These are phyloP conservation scores for Lophius piscatorius DNA, from an alignment of 2,113 vertebrate species.

Conservation along the genomic window DNA sequence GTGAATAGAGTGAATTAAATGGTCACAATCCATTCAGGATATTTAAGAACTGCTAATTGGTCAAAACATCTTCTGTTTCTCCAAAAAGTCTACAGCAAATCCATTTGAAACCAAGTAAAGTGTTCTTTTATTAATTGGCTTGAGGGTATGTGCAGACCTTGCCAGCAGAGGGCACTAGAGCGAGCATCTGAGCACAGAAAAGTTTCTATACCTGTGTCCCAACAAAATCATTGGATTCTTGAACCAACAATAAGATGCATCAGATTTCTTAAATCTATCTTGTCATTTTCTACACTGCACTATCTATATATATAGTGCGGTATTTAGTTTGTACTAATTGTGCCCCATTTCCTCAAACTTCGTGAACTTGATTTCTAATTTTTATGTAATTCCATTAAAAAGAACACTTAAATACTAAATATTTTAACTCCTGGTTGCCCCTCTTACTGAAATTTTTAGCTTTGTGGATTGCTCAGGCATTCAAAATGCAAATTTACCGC, in stretches of 20 bases:
- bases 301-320: no score
- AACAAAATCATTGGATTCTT: background rate
- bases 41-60: no score
- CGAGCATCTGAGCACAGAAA: conserved; percentile 4
- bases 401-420: conserved; percentile 20
- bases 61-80: no score
- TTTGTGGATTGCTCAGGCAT: conserved; percentile 17
- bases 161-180: conserved; percentile 65
- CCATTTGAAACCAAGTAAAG: background rate
- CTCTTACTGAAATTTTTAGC: conserved; percentile 7
- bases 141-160: background rate
- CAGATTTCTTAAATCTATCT: no score
- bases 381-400: conserved; percentile 7
- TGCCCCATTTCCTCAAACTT: background rate
- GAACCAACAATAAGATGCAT: background rate
- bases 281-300: no score
- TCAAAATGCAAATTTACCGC: conserved; percentile 56
- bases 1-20: no score
- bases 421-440: background rate
- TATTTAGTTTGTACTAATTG: background rate
- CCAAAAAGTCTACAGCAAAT: no score
- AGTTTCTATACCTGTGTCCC: background rate
- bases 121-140: background rate
- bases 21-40: no score
- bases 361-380: conserved; percentile 5